Evolutionary conservation across 2,888 invertebrate genomes (phyloP), one percentile per base, ranked within the genome.

Genomic region (Caenorhabditis sp.): DNA sequence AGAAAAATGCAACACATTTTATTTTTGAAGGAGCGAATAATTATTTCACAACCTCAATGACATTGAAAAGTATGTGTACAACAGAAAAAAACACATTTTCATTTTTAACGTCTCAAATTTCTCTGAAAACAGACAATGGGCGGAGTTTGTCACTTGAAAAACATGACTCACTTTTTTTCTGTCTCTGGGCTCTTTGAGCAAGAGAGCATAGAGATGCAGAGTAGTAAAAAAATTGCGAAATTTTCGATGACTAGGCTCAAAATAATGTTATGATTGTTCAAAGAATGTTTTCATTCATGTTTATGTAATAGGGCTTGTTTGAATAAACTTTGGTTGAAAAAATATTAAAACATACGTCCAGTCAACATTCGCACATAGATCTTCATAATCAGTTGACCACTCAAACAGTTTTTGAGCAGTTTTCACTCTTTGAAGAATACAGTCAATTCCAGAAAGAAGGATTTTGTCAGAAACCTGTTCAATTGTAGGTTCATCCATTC

Each of bases 401-500:
- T 75, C 77, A 37, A 77, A 79, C 14, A 77, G 27, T 49, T 75
- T 72, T 58, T 58, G 51, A 43, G 67, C 75, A 0, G 66, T 69
- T 50, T 65, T 66, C 61, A 69, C 57, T 6, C 79, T 67, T 62
- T 79, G 67, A 8, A 79, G 27, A 1, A 79, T 69, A 66, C 79
- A 79, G 51, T 79, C 73, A 21, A 77, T 55, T 19, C 77, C 79
- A 19, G 77, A 79, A 60, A 62, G 31, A 26, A 75, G 26, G 14
- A 79, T 43, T 68, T 77, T 77, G 19, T 71, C 69, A 31, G 59
- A 26, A 21, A 78, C 31, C 65, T 64, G 58, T 1, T 66, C 36
- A 19, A 74, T 12, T 17, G 74, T 73, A 26, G 76, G 74, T 17
- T 76, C 66, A 49, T 78, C 76, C 78, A 78, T 78, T 24, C 36